Evolutionary conservation across 2,888 invertebrate genomes (phyloP), one percentile per base, ranked within the genome.

Genomic region (Venusia cambrica): DNA sequence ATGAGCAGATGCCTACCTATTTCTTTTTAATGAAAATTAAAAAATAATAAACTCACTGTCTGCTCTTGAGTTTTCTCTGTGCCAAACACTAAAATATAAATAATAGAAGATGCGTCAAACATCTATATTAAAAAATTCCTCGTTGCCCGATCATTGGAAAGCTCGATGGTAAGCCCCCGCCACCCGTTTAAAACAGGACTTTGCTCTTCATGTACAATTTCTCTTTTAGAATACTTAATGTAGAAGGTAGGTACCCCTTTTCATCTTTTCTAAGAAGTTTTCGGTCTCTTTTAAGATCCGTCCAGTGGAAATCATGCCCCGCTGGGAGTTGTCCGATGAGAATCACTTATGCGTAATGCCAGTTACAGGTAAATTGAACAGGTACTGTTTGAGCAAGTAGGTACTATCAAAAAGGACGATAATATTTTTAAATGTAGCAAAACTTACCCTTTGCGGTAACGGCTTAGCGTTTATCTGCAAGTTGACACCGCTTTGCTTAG

Each of bases 121-220:
- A 76, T 78, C 71, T 76, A 71, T 74, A 78, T 78, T 74, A 70
- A 75, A 79, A 80, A 81, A 75, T 79, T 76, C 72, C 68, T 72
- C 53, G 62, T 65, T 72, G 73, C 72, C 67, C 71, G 72, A 73
- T 75, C 77, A 76, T 72, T 74, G 71, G 67, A 62, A 80, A 78
- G 73, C 72, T 80, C 75, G 71, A 62, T 74, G 73, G 71, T 73
- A 77, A 74, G 72, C 69, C 67, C 62, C 68, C 55, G 31, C 46
- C 48, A 45, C 61, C 65, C 66, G 66, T 73, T 74, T 75, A 72
- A 75, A 77, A 83, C 83, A 81, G 76, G 81, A 74, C 73, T 80
- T 80, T 80, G 81, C 81, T 81, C 80, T 81, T 79, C 79, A 76
- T 74, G 73, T 77, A 77, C 78, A 75, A 75, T 74, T 75, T 69